phyloP scores from a whole-genome alignment of 2,113 vertebrate genomes.

The Clupea harengus region DNA sequence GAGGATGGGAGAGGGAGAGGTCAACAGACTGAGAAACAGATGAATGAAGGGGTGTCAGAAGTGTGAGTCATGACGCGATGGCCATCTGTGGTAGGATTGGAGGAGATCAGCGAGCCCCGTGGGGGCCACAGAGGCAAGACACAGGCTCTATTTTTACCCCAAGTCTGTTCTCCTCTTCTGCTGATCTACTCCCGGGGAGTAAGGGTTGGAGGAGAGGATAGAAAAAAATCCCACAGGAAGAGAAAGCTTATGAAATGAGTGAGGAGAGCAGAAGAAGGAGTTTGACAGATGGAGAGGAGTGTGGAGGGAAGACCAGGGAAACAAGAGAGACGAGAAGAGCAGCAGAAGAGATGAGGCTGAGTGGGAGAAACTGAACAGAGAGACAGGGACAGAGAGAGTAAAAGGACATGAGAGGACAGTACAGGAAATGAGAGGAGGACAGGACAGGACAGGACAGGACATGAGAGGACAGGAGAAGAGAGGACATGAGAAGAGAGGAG shows the following conservation, averaged over 20 bases:
- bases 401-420: too few species aligned
- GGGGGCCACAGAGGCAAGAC: conserved; percentile 9
- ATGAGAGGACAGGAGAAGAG: background rate
- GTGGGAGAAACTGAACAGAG: too few species aligned
- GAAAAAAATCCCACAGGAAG: background rate
- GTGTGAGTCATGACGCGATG: background rate
- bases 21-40: conserved; percentile 33
- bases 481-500: background rate
- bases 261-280: background rate
- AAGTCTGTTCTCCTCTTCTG: background rate
- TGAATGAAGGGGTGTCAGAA: conserved; percentile 30
- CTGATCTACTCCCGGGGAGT: background rate
- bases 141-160: background rate
- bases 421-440: background rate
- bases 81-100: background rate
- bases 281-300: background rate
- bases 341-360: background rate
- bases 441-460: too few species aligned
- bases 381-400: background rate
- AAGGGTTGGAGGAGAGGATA: background rate
- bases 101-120: background rate
- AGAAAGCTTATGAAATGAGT: background rate
- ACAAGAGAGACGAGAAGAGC: background rate
- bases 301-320: background rate
- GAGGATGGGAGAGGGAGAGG: conserved; percentile 14